Evolutionary conservation across 2,113 vertebrate species (phyloP).

Genomic region (Caranx melampygus): DNA sequence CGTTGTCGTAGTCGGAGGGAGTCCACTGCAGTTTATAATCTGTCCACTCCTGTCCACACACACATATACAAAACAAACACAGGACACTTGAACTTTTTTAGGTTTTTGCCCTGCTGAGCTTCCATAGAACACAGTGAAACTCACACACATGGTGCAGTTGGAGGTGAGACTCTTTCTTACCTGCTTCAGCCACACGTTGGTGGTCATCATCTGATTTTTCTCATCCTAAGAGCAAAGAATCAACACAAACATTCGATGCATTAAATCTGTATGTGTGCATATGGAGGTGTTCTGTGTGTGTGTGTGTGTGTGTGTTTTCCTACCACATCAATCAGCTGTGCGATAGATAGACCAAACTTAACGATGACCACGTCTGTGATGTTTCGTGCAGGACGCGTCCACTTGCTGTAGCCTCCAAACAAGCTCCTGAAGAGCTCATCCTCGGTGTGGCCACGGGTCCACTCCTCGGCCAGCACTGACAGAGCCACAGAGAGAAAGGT

Average conservation of each 20-base stretch:
- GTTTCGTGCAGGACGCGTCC: slow-evolving; percentile 88
- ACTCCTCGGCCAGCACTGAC: slow-evolving; percentile 62
- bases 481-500: not conserved
- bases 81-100: too few relatives aligned
- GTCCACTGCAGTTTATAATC: slow-evolving; percentile 94
- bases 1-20: slow-evolving; percentile 88
- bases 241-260: not conserved
- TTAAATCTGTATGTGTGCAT: not conserved
- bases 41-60: slow-evolving; percentile 87
- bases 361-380: slow-evolving; percentile 90
- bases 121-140: too few relatives aligned
- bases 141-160: not conserved
- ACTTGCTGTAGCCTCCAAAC: slow-evolving; percentile 88
- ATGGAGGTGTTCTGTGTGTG: not conserved
- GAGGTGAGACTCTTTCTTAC: not conserved
- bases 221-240: slow-evolving; percentile 84
- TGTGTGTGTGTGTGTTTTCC: slow-evolving; percentile 14
- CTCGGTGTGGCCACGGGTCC: slow-evolving; percentile 80
- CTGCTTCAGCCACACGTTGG: slow-evolving; percentile 88
- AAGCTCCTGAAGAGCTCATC: slow-evolving; percentile 88
- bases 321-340: slow-evolving; percentile 93
- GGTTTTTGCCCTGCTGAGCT: too few relatives aligned
- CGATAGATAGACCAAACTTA: slow-evolving; percentile 90
- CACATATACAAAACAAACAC: not conserved
- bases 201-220: slow-evolving; percentile 97